These are phyloP conservation scores for Microdon myrmicae DNA, from an alignment of 2,888 invertebrate species.

Conservation along the genomic window DNA sequence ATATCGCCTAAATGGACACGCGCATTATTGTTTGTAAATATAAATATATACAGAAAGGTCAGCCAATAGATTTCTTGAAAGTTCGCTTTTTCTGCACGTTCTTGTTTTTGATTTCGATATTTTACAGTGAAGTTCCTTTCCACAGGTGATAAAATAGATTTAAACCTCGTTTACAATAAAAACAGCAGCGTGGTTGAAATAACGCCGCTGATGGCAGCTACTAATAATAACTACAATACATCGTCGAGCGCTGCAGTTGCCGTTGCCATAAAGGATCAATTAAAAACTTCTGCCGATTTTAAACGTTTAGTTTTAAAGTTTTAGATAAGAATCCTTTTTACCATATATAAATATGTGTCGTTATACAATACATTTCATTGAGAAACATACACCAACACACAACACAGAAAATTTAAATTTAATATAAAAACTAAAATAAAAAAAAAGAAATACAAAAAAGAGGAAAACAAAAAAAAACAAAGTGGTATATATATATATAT, in stretches of 20 bases:
- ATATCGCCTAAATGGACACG: too few relatives aligned
- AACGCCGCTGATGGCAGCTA: conserved; percentile 39
- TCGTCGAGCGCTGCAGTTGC: conserved; percentile 36
- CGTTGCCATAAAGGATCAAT: conserved; percentile 51
- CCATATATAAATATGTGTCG: conserved; percentile 9
- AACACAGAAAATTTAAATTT: too few relatives aligned
- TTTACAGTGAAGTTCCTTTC: too few relatives aligned
- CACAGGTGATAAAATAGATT: conserved; percentile 40
- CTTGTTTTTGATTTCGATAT: too few relatives aligned
- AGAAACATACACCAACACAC: too few relatives aligned
- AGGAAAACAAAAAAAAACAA: too few relatives aligned
- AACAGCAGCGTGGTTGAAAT: conserved; percentile 41
- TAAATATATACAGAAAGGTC: background rate
- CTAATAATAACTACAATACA: conserved; percentile 35
- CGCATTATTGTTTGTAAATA: background rate
- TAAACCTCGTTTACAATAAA: conserved; percentile 43
- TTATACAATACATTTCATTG: too few relatives aligned
- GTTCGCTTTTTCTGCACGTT: background rate
- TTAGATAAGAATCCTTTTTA: conserved; percentile 4
- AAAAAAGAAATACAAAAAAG: too few relatives aligned
- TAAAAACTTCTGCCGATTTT: conserved; percentile 42
- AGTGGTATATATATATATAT: too few relatives aligned
- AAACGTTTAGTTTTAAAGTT: conserved; percentile 49
- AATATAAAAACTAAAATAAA: too few relatives aligned
- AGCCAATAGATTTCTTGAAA: too few relatives aligned